These are phyloP conservation scores for Apis cerana DNA, from an alignment of 1,140 invertebrate genomes.

Conservation along the genomic window DNA sequence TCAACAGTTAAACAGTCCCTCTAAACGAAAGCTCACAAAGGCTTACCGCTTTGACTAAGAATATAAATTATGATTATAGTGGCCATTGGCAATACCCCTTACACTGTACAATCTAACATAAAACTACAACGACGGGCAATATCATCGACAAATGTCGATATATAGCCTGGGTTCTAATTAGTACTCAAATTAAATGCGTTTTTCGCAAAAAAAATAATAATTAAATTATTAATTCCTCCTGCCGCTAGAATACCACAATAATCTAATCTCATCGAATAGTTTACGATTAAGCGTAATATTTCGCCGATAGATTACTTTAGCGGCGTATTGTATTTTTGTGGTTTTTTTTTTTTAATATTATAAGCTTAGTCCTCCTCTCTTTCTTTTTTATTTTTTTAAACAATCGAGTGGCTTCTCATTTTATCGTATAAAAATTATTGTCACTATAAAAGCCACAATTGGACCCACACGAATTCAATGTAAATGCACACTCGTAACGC, in stretches of 20 bases:
- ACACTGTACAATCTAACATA: conserved; percentile 64
- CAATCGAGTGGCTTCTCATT: conserved; percentile 40
- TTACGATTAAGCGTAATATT: conserved; percentile 67
- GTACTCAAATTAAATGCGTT: conserved; percentile 46
- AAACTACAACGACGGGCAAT: conserved; percentile 59
- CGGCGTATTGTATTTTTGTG: conserved; percentile 45
- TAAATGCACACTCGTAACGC: conserved; percentile 52
- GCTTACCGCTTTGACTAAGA: conserved; percentile 55
- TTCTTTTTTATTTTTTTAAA: background rate
- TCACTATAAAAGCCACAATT: conserved; percentile 67
- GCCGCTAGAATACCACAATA: conserved; percentile 47
- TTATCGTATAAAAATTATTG: conserved; percentile 66
- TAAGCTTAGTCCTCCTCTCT: conserved; percentile 38
- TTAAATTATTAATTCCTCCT: conserved; percentile 51
- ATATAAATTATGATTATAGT: conserved; percentile 65
- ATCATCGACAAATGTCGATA: conserved; percentile 53
- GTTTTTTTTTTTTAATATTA: conserved; percentile 23
- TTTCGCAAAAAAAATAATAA: conserved; percentile 54
- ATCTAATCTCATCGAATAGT: conserved; percentile 62
- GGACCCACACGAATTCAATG: conserved; percentile 50
- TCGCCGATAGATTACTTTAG: conserved; percentile 50
- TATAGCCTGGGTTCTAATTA: conserved; percentile 43
- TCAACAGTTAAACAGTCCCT: conserved; percentile 73
- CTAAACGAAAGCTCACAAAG: conserved; percentile 52
- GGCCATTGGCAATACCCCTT: conserved; percentile 38